These are phyloP conservation scores for Protobothrops flavoviridis DNA, from an alignment of 2,113 vertebrate species.

Conservation along the genomic window DNA sequence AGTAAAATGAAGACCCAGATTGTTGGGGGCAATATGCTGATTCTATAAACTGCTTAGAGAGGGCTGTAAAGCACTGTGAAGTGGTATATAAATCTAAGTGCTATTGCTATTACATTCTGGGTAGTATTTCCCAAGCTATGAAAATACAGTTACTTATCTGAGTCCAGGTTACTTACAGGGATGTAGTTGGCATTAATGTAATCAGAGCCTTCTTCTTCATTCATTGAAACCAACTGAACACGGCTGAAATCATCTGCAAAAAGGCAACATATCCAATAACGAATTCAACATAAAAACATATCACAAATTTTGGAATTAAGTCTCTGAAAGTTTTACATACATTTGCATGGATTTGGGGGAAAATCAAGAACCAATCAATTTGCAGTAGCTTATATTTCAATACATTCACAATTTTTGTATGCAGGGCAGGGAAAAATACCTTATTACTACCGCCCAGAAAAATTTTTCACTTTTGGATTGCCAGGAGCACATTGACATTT, in stretches of 20 bases:
- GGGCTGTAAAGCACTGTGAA: not conserved
- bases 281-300: not conserved
- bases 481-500: not conserved
- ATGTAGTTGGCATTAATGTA: slow-evolving; percentile 98
- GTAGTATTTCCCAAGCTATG: not conserved
- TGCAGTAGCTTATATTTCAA: not conserved
- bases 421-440: accelerated
- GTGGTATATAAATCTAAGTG: not conserved
- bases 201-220: slow-evolving; percentile 90
- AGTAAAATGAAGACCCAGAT: not conserved
- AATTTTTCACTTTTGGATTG: not conserved
- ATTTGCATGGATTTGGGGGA: not conserved
- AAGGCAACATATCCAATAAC: not conserved
- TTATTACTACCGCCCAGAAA: not conserved
- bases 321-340: not conserved
- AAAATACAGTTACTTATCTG: not conserved
- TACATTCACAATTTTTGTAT: not conserved
- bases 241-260: slow-evolving; percentile 92
- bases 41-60: not conserved
- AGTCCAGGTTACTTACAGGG: slow-evolving; percentile 77
- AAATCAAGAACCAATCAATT: not conserved
- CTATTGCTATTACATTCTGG: not conserved
- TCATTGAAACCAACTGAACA: slow-evolving; percentile 87
- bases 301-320: slow-evolving; percentile 3
- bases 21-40: not conserved